Percentiles rank a stretch among this genome's conserved stretches.
Conservation (phyloP, 2,888 invertebrate genomes). For the Hypomecis atomaria region DNA sequence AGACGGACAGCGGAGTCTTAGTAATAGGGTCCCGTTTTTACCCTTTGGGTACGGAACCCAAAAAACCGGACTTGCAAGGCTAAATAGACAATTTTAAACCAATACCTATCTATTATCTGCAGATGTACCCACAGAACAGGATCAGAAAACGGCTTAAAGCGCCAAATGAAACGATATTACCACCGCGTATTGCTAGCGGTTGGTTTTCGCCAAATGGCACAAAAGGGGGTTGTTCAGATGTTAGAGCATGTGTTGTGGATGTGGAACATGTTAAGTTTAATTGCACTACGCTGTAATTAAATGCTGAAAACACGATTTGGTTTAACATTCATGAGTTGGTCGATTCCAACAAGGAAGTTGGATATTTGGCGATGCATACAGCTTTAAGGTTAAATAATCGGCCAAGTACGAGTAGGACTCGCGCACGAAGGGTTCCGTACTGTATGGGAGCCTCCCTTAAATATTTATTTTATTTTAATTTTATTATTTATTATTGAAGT, state of each 20-base stretch:
- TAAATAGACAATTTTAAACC: too few species aligned
- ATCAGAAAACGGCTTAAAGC: background rate
- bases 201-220: conserved; percentile 15
- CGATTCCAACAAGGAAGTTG: background rate
- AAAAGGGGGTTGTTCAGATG: conserved; percentile 20
- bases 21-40: too few species aligned
- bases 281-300: conserved; percentile 27
- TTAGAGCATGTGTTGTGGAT: conserved; percentile 20
- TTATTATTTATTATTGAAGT: too few species aligned
- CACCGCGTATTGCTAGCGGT: conserved; percentile 13
- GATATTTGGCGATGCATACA: too few species aligned
- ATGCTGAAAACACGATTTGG: conserved; percentile 3
- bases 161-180: conserved; percentile 45
- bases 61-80: too few species aligned
- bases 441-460: too few species aligned
- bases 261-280: conserved; percentile 19
- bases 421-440: too few species aligned
- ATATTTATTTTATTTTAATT: too few species aligned
- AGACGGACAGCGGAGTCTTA: too few species aligned
- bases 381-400: too few species aligned
- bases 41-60: too few species aligned
- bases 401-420: too few species aligned
- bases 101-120: background rate
- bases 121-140: background rate
- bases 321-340: background rate